These are phyloP conservation scores for Meloe dianella DNA, from an alignment of 2,888 invertebrate genomes.

Conservation along the genomic window DNA sequence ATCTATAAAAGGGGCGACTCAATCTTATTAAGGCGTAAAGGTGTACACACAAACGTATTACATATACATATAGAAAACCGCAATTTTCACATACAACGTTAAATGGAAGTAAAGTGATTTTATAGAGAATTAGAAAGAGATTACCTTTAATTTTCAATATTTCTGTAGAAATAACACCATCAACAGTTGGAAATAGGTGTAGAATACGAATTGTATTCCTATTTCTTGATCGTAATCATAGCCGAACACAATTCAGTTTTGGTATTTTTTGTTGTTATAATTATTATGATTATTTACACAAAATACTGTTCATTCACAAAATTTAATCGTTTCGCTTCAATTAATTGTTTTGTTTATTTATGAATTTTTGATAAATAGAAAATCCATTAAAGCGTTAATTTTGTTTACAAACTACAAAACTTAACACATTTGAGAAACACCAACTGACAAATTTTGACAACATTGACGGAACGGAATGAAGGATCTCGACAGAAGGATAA, in stretches of 20 bases:
- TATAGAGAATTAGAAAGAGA: background rate
- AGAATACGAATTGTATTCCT: background rate
- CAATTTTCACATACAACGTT: background rate
- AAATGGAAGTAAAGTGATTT: background rate
- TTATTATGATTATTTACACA: background rate
- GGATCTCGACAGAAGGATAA: background rate
- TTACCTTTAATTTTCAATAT: background rate
- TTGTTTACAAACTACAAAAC: slow-evolving; percentile 6
- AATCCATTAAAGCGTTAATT: background rate
- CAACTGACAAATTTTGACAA: slow-evolving; percentile 6
- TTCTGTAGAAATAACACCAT: background rate
- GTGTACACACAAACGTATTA: background rate
- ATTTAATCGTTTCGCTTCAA: background rate
- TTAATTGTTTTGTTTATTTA: background rate
- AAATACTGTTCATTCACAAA: background rate
- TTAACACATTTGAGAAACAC: background rate
- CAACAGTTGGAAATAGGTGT: background rate
- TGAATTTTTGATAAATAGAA: background rate
- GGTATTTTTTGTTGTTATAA: background rate
- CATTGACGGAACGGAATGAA: slow-evolving; percentile 4
- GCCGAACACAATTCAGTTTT: slow-evolving; percentile 3
- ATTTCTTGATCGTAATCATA: background rate
- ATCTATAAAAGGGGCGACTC: slow-evolving; percentile 4
- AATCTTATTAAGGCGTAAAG: background rate
- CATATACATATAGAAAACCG: background rate